Base-by-base conservation (phyloP, 2,888 invertebrate genomes). In the Mesorhabditis belari region DNA sequence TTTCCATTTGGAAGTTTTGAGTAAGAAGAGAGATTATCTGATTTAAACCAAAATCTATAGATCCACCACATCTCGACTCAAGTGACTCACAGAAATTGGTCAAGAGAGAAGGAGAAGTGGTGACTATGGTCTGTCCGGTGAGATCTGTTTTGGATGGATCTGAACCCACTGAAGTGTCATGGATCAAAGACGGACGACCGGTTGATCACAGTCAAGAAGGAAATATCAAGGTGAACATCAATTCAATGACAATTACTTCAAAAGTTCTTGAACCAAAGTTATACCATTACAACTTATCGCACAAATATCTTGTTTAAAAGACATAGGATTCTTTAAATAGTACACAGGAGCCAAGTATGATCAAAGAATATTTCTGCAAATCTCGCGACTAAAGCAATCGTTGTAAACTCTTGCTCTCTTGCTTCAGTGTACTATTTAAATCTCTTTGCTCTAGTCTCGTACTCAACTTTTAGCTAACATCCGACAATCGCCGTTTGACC, bases 1-100 rank as follows among this genome's bases (percentile, higher is more conserved):
- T 50, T 86, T 86, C 67, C 81, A 82, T 51, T 73, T 88, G 3
- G 83, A 85, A 58, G 86, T 88, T 0, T 79, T 87, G 61, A 86
- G 88, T 87, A 50, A 63, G 67, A 55, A 17, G 12, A 58, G 4
- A n/a, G n/a, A 19, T 49, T 54, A 9, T 24, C 5, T 27, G 9
- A 12, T 35, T 9, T 57, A 35, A 56, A 12, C 9, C 23, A n/a
- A n/a, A n/a, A 5, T 57, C 64, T 74, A 62, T 63, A 79, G 78
- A 71, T 44, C 79, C 80, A 21, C 80, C 80, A n/a, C 59, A 57
- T 19, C 65, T 80, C 68, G 77, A 79, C 5, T 21, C 51, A 1
- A 58, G 52, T 9, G 70, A 62, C 24, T 57, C 64, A 0, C 65
- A 61, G 21, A 64, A 70, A 49, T 58, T 73, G 9, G 69, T 70